These are phyloP conservation scores for Conus canariensis DNA, from an alignment of 2,888 invertebrate species.

Conservation along the genomic window DNA sequence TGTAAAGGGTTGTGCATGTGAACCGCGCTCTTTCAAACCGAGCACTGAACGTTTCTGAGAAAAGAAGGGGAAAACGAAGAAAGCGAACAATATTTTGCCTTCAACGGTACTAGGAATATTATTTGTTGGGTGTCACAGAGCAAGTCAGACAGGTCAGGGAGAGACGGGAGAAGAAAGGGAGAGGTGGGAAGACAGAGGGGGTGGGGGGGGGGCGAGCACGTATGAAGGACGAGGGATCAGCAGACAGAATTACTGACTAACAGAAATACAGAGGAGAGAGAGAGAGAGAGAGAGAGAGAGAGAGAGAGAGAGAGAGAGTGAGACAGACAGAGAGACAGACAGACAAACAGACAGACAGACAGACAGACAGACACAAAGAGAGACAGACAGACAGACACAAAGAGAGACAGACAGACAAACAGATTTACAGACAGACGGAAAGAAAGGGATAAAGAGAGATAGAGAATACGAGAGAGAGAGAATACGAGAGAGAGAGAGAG, in stretches of 20 bases:
- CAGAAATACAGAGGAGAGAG: too few relatives aligned
- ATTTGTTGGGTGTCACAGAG: too few relatives aligned
- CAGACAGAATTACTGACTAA: too few relatives aligned
- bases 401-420: not conserved
- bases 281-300: not conserved
- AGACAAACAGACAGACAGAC: not conserved
- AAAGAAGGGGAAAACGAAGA: too few relatives aligned
- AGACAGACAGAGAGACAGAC: not conserved
- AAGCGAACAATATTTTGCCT: too few relatives aligned
- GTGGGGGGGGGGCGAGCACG: not conserved
- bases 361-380: not conserved
- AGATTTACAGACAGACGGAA: not conserved
- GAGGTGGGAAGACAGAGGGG: not conserved
- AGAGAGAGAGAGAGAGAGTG: not conserved
- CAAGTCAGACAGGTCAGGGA: too few relatives aligned
- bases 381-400: not conserved
- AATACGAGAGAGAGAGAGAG: too few relatives aligned
- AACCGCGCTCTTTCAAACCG: too few relatives aligned
- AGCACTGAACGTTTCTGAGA: too few relatives aligned
- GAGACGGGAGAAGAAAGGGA: not conserved
- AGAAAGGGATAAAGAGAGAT: not conserved
- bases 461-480: not conserved
- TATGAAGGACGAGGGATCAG: too few relatives aligned
- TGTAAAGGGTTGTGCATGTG: too few relatives aligned
- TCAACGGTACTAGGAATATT: too few relatives aligned